phyloP scores from a whole-genome alignment of 2,113 vertebrate species.

The Prinia subflava region DNA sequence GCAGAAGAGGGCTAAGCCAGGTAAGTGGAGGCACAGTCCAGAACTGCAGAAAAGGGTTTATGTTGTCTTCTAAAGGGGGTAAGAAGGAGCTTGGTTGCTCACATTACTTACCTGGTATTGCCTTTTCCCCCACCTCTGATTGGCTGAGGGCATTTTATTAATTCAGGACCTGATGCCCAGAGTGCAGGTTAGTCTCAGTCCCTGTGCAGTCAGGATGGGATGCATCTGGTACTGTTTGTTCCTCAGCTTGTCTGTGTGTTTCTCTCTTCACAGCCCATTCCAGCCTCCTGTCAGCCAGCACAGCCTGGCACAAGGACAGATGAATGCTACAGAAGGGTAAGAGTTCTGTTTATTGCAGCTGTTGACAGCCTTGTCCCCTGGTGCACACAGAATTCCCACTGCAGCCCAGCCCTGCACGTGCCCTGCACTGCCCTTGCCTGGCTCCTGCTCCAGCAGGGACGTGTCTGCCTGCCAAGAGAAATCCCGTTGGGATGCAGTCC shows the following conservation, averaged over 20 bases:
- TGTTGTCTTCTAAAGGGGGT: not conserved
- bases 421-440: not conserved
- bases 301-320: rapidly evolving
- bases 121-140: not conserved
- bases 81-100: not conserved
- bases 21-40: not conserved
- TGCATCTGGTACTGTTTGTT: not conserved
- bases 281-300: not conserved
- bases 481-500: rapidly evolving
- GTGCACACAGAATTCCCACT: rapidly evolving
- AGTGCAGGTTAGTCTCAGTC: too few species aligned
- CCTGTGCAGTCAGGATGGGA: not conserved
- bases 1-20: not conserved
- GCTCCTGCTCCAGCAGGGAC: not conserved
- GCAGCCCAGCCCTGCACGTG: not conserved
- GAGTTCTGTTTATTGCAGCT: not conserved
- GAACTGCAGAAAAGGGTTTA: not conserved
- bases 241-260: not conserved
- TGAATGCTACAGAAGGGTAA: rapidly evolving
- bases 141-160: not conserved
- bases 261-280: not conserved
- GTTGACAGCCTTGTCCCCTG: not conserved
- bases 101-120: not conserved
- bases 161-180: not conserved
- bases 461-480: not conserved